phyloP scores from a whole-genome alignment of 2,797 vertebrate genomes.

The Mastacembelus armatus region DNA sequence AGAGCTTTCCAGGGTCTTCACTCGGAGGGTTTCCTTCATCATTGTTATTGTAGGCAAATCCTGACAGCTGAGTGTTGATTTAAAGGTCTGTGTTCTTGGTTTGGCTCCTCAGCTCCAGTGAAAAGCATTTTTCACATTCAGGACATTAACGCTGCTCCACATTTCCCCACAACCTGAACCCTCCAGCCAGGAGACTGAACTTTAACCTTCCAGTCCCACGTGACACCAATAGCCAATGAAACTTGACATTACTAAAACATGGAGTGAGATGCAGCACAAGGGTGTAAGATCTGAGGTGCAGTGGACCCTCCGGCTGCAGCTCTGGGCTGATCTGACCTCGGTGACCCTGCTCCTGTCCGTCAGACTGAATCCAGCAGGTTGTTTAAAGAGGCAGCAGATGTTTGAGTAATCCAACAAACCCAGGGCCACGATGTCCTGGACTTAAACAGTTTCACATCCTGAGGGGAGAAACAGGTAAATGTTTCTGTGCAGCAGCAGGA shows the following conservation, averaged over 20 bases:
- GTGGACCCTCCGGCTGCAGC: background rate
- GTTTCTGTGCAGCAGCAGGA: background rate
- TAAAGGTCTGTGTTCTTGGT: too few relatives aligned
- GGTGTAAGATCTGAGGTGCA: background rate
- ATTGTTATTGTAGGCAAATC: too few relatives aligned
- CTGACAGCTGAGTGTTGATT: too few relatives aligned
- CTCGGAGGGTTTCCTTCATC: too few relatives aligned
- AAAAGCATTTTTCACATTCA: too few relatives aligned
- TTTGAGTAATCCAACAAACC: background rate
- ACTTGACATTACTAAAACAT: slow-evolving; percentile 37
- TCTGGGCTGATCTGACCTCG: background rate
- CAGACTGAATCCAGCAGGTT: background rate
- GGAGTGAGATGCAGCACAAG: background rate
- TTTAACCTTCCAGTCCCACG: background rate
- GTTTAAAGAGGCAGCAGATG: too few relatives aligned
- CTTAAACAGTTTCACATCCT: slow-evolving; percentile 4
- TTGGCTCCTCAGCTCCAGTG: too few relatives aligned
- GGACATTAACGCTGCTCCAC: too few relatives aligned
- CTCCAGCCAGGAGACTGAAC: background rate
- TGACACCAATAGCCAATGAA: slow-evolving; percentile 30
- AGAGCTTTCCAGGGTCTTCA: too few relatives aligned
- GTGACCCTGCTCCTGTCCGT: background rate
- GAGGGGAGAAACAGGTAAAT: background rate
- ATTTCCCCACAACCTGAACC: background rate
- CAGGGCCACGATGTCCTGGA: too few relatives aligned